phyloP scores from a whole-genome alignment of 2,888 invertebrate genomes.

The Spisula subtruncata region DNA sequence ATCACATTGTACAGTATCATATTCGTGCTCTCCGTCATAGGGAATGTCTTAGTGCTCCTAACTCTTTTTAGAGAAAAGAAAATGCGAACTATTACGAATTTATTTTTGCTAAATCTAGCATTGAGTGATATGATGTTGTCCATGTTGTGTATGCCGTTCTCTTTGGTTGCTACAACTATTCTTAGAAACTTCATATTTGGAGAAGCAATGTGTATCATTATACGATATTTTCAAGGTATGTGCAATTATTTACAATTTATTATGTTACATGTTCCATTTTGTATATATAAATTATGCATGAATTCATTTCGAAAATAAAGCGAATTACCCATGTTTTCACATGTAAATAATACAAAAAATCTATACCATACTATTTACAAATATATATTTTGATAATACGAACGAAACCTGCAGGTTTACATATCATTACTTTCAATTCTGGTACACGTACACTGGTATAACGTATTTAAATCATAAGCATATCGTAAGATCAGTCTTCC shows the following conservation, averaged over 20 bases:
- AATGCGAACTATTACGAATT: slow-evolving; percentile 89
- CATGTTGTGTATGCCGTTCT: slow-evolving; percentile 94
- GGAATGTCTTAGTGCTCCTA: slow-evolving; percentile 93
- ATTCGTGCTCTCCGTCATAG: slow-evolving; percentile 93
- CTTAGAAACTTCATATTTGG: slow-evolving; percentile 92
- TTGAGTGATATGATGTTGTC: slow-evolving; percentile 93
- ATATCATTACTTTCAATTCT: too few species aligned
- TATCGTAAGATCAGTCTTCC: too few species aligned
- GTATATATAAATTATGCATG: too few species aligned
- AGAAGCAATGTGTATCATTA: slow-evolving; percentile 91
- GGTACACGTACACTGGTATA: too few species aligned
- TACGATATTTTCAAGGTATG: slow-evolving; percentile 93
- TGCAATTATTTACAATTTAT: background rate
- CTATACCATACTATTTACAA: too few species aligned
- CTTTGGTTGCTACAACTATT: slow-evolving; percentile 91
- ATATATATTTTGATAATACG: too few species aligned
- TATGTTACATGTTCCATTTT: too few species aligned
- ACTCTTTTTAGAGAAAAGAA: slow-evolving; percentile 88
- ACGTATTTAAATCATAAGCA: too few species aligned
- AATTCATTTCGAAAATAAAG: too few species aligned
- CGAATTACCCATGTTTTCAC: too few species aligned
- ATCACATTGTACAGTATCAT: slow-evolving; percentile 93
- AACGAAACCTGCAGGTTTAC: too few species aligned
- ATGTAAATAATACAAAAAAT: too few species aligned
- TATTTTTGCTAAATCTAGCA: slow-evolving; percentile 89